phyloP scores from a whole-genome alignment of 2,113 vertebrate genomes.

The Sturnus vulgaris region DNA sequence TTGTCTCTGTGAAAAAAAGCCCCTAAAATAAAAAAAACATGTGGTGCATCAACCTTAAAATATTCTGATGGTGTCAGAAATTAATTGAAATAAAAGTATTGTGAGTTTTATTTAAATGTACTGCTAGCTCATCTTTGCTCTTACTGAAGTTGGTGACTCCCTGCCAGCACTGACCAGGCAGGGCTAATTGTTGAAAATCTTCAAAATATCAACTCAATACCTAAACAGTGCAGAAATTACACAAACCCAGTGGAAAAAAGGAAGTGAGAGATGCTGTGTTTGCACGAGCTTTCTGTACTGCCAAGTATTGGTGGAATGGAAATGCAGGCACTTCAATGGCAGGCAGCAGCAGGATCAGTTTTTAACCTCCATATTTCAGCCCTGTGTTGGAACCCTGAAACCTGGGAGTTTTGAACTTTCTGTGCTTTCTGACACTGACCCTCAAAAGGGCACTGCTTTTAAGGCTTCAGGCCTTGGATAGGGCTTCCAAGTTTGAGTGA shows the following conservation, averaged over 20 bases:
- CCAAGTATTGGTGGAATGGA: not conserved
- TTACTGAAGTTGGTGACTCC: not conserved
- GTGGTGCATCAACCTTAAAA: not conserved
- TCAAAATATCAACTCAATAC: not conserved
- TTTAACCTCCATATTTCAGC: not conserved
- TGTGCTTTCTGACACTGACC: too few relatives aligned
- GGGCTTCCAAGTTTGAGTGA: too few relatives aligned
- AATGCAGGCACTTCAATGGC: not conserved
- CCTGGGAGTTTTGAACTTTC: too few relatives aligned
- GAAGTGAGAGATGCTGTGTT: not conserved
- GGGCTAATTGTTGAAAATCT: not conserved
- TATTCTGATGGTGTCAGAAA: not conserved
- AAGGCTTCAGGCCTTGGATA: too few relatives aligned
- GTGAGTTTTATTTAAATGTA: not conserved
- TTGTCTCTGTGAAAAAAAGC: not conserved
- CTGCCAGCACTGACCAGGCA: not conserved
- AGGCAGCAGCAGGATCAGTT: not conserved
- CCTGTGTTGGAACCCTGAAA: too few relatives aligned
- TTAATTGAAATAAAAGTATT: not conserved
- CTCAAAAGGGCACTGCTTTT: too few relatives aligned
- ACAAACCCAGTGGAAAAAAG: not conserved
- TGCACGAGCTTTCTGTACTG: fast-evolving
- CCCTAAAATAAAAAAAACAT: not conserved
- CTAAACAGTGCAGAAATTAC: not conserved
- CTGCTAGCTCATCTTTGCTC: not conserved